These are phyloP conservation scores for Margaritifera margaritifera DNA, from an alignment of 2,888 invertebrate genomes.

Conservation along the genomic window DNA sequence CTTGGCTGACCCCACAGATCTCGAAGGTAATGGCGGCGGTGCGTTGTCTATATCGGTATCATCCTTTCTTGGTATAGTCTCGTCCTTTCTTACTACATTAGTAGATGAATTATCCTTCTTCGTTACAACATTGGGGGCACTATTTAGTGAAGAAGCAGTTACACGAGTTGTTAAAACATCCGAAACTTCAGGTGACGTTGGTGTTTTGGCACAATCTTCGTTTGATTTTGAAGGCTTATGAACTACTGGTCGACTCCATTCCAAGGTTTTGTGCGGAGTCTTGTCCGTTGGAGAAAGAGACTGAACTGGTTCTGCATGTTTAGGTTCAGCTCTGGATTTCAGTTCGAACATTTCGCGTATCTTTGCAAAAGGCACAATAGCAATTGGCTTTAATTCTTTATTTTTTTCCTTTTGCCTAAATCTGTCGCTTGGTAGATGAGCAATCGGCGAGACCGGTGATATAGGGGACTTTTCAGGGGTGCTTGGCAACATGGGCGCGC, in stretches of 20 bases:
- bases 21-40: constrained; percentile 14
- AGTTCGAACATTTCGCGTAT: constrained; percentile 63
- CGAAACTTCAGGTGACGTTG: constrained; percentile 15
- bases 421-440: constrained; percentile 63
- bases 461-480: constrained; percentile 51
- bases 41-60: background rate
- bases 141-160: too few species aligned
- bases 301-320: constrained; percentile 3
- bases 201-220: constrained; percentile 9
- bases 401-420: constrained; percentile 55
- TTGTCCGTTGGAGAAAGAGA: constrained; percentile 4
- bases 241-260: background rate
- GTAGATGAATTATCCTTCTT: too few species aligned
- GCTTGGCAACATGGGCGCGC: constrained; percentile 46
- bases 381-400: constrained; percentile 60
- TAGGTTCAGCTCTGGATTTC: constrained; percentile 19
- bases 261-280: constrained; percentile 1
- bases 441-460: constrained; percentile 29
- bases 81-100: too few species aligned
- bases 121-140: too few species aligned
- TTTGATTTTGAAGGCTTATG: background rate
- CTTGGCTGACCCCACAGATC: constrained; percentile 10
- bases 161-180: background rate
- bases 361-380: constrained; percentile 64
- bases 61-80: background rate